phyloP scores from a whole-genome alignment of 1,140 invertebrate genomes.

The Pseudomyrmex gracilis region DNA sequence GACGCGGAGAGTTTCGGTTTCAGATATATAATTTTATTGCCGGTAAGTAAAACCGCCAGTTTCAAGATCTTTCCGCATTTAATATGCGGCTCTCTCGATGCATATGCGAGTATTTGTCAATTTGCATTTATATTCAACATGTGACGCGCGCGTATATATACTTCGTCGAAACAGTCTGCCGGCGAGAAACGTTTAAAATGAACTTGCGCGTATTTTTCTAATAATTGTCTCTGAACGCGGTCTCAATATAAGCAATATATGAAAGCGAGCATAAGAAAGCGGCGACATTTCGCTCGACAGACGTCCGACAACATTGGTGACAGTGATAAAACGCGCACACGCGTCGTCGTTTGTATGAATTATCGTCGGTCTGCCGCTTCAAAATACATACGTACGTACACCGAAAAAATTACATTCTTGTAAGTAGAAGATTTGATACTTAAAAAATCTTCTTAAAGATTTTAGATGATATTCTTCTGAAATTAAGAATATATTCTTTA shows the following conservation, averaged over 20 bases:
- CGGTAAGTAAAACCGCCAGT: not conserved
- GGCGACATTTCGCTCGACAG: not conserved
- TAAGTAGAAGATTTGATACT: too few relatives aligned
- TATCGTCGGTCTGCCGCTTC: constrained; percentile 8
- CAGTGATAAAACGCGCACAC: not conserved
- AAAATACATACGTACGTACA: too few relatives aligned
- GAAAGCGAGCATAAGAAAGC: not conserved
- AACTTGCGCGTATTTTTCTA: constrained; percentile 60
- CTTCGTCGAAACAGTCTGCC: not conserved
- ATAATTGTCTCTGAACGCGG: constrained; percentile 29
- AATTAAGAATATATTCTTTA: too few relatives aligned
- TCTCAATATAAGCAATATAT: constrained; percentile 17
- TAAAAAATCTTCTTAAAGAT: too few relatives aligned
- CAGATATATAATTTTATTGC: too few relatives aligned
- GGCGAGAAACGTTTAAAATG: constrained; percentile 33
- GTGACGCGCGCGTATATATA: constrained; percentile 27
- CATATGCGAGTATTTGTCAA: constrained; percentile 65
- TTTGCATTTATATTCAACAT: constrained; percentile 73
- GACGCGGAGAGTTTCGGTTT: not conserved
- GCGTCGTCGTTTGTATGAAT: constrained; percentile 11
- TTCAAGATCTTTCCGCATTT: constrained; percentile 15
- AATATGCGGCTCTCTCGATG: constrained; percentile 35
- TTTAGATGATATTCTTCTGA: too few relatives aligned
- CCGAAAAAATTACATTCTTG: too few relatives aligned
- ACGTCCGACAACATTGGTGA: not conserved